Base-by-base conservation (phyloP, 1,140 invertebrate genomes). In the Ladona fulva region DNA sequence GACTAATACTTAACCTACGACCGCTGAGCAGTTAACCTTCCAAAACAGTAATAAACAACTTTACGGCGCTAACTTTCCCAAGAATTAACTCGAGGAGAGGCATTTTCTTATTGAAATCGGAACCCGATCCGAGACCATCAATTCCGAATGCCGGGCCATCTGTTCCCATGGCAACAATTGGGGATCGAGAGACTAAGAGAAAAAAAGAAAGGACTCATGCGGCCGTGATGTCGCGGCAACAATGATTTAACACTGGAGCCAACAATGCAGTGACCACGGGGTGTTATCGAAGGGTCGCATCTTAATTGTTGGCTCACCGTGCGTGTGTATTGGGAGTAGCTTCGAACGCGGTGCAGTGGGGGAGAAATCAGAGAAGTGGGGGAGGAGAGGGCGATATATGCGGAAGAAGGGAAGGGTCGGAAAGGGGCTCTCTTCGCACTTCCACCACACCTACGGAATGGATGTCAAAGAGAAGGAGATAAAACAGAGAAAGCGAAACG, bases 191-290 rank as follows among this genome's bases (percentile, higher is more conserved):
- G 52, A 52, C 10, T 52, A 11, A 19, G 44, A 52, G 44, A 19
- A 19, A 52, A 52, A 19, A 22, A 22, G 12, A 22, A 66, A 22
- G 52, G 52, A 12, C 52, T 66, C 52, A 22, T 12, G 52, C 52
- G 52, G n/a, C 52, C 52, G n/a, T 66, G 52, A 16, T 66, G 52
- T 66, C 52, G n/a, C 52, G 3, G 52, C 52, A 66, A 66, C 52
- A 66, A 66, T 66, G 52, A 66, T 66, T 66, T 66, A 66, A 66
- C 52, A 66, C 16, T 66, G 5, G n/a, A 3, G n/a, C 52, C 52
- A 66, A 66, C 52, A 66, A 66, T 66, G 52, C 52, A 22, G 52
- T 66, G 52, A 66, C 52, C 52, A 66, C 52, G 52, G 52, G 52
- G 52, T 66, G 52, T 22, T 66, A 66, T 66, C 52, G 52, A 66